Evolutionary conservation across 2,888 invertebrate species (phyloP).

Genomic region (Eristalis tenax): DNA sequence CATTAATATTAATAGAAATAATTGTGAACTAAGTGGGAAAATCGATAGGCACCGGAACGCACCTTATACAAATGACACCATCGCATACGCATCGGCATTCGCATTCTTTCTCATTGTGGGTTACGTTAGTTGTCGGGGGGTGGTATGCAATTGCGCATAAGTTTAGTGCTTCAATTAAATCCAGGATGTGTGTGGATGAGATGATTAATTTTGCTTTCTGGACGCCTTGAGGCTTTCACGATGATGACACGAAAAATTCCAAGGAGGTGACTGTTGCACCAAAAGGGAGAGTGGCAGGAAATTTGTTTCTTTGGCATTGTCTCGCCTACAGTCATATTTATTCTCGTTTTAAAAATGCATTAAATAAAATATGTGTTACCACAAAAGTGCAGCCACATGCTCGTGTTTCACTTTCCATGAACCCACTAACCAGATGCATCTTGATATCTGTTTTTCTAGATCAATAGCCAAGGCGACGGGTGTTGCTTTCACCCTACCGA

Average conservation of each 20-base stretch:
- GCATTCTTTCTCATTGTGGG: not conserved
- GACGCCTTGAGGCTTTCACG: not conserved
- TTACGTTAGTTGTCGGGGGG: not conserved
- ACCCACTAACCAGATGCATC: constrained; percentile 51
- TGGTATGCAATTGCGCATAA: not conserved
- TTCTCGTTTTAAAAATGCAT: not conserved
- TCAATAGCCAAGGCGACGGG: constrained; percentile 27
- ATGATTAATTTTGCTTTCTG: not conserved
- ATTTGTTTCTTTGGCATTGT: not conserved
- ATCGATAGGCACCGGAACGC: not conserved
- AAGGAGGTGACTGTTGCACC: not conserved
- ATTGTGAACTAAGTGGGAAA: not conserved
- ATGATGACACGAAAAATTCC: not conserved
- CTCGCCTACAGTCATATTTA: not conserved
- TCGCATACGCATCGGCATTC: not conserved
- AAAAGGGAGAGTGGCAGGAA: too few relatives aligned
- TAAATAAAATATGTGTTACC: not conserved
- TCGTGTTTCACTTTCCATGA: constrained; percentile 46
- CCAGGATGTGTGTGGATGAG: not conserved
- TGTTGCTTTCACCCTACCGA: constrained; percentile 46
- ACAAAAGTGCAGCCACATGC: not conserved
- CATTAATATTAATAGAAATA: not conserved
- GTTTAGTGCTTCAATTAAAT: not conserved
- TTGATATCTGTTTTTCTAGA: constrained; percentile 55
- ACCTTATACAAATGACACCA: constrained; percentile 28